Base-by-base conservation (phyloP, 2,113 vertebrate genomes). In the Xyliphius kryptos region DNA sequence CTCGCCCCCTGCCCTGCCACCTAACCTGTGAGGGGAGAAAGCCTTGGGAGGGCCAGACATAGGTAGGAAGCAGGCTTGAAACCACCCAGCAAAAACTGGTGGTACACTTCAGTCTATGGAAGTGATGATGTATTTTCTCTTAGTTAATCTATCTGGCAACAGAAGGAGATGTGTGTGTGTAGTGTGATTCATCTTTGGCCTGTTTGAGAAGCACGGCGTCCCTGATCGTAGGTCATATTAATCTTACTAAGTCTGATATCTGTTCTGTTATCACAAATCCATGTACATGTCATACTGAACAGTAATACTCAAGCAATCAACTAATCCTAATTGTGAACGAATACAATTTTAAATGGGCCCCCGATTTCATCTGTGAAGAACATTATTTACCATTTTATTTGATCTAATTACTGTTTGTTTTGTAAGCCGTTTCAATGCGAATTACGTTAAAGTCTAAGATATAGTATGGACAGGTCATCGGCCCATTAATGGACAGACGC, bases 61-160 rank as follows among this genome's bases (percentile, higher is more conserved):
- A 52, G 66, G 71, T 62, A 26, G 47, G 54, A 37, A 66, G 69
- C 38, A 61, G 78, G 69, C 65, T 15, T 63, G 79, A 73, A 81
- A 74, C 76, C 60, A 81, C 76, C 76, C 57, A 79, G 75, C 78
- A 80, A 75, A 76, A 74, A 79, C 76, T 62, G 56, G 26, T 68
- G 70, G 64, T 74, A 75, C 69, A 68, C 76, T 58, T 48, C 50
- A 56, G 50, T 46, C 62, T 79, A 51, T 58, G 72, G 68, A 76
- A 86, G 82, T 88, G 83, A 88, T 88, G 83, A 88, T 88, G 83
- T 83, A 87, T 87, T 84, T 80, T 80, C 81, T 68, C 76, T 83
- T 81, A 84, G 82, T 86, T 88, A 83, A 88, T 88, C 87, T 85
- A 85, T 88, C 82, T 80, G 83, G 80, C 81, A 86, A 87, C 78